These are phyloP conservation scores for Mycogona germanica DNA, from an alignment of 2,888 invertebrate genomes.

Conservation along the genomic window DNA sequence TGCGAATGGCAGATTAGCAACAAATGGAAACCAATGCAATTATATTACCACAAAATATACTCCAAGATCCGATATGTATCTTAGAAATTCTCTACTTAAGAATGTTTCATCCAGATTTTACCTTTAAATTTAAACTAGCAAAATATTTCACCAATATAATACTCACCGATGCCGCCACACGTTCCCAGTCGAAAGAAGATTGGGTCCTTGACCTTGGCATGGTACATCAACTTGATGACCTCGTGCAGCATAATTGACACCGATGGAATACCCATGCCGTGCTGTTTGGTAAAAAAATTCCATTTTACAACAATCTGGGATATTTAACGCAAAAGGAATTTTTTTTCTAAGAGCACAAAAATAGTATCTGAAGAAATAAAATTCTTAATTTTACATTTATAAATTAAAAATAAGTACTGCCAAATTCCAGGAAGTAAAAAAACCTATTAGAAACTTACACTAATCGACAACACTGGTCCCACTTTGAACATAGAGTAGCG, in stretches of 20 bases:
- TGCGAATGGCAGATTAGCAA: no score
- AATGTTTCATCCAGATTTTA: no score
- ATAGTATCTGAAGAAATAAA: background rate
- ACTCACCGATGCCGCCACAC: constrained; percentile 77
- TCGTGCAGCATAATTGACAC: constrained; percentile 91
- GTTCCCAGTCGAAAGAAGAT: constrained; percentile 88
- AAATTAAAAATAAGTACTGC: background rate
- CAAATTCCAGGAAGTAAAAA: background rate
- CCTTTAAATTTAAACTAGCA: no score
- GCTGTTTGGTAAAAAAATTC: constrained; percentile 45
- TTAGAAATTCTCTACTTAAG: no score
- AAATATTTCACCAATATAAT: no score
- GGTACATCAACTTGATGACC: constrained; percentile 89
- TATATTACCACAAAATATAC: no score
- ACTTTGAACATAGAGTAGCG: constrained; percentile 95
- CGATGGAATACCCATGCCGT: constrained; percentile 97
- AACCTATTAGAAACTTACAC: constrained; percentile 48
- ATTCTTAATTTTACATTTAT: background rate
- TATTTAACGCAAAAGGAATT: no score
- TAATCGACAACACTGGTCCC: constrained; percentile 70
- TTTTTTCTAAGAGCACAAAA: background rate
- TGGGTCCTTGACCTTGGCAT: constrained; percentile 75
- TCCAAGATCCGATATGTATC: no score
- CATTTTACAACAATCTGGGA: no score
- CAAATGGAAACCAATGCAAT: no score